phyloP scores from a whole-genome alignment of 2,888 invertebrate genomes.

The Nymphalis c-album region DNA sequence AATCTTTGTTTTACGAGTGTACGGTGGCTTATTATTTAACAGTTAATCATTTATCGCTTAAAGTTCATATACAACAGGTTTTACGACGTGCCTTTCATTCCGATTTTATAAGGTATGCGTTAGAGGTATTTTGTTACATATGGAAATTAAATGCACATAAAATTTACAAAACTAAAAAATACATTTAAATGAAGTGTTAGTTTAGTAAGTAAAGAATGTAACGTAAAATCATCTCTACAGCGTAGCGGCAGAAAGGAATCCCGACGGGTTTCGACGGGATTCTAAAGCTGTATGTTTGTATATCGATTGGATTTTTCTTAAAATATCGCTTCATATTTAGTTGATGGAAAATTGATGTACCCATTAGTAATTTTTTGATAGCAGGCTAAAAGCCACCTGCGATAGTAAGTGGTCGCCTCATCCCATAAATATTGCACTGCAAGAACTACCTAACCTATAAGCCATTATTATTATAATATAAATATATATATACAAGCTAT shows the following conservation, averaged over 20 bases:
- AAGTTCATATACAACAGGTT: conserved; percentile 61
- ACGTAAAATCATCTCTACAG: not conserved
- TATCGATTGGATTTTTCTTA: too few species aligned
- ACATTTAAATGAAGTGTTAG: conserved; percentile 33
- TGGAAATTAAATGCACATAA: not conserved
- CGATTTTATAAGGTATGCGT: conserved; percentile 24
- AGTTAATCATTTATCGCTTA: conserved; percentile 77
- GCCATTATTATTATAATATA: too few species aligned
- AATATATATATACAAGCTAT: too few species aligned
- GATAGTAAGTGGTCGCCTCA: too few species aligned
- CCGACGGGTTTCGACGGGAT: not conserved
- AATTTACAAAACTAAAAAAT: conserved; percentile 5
- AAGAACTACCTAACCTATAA: too few species aligned
- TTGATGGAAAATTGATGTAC: too few species aligned
- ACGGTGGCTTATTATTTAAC: conserved; percentile 78
- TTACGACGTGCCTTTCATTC: conserved; percentile 49
- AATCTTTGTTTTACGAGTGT: conserved; percentile 80
- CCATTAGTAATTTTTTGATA: too few species aligned
- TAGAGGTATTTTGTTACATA: conserved; percentile 40
- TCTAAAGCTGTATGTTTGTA: not conserved
- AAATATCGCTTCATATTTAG: too few species aligned
- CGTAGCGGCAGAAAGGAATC: not conserved
- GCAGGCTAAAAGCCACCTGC: too few species aligned
- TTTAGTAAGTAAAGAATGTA: not conserved
- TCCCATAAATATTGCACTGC: too few species aligned